Evolutionary conservation across 1,140 invertebrate genomes (phyloP), one percentile per base, ranked within the genome.

Genomic region (Bactericera cockerelli): DNA sequence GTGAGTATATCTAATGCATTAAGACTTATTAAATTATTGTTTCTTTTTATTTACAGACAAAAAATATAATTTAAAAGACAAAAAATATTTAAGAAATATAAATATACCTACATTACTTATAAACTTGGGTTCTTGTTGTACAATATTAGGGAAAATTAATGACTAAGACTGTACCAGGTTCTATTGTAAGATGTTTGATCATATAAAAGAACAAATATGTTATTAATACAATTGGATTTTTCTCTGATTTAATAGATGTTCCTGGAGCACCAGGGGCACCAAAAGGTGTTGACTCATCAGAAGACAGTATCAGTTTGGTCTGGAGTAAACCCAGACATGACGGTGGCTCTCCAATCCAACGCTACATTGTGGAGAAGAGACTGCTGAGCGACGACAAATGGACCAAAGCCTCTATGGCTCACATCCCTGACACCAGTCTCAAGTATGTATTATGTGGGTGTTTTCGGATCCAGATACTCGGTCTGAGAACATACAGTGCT

Each of bases 261-360:
- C 94, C 95, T 2, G 87, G 86, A 49, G 80, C 90, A 10, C 93
- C 93, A 59, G 92, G 93, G 38, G 79, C 81, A 33, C 94, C 94
- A 4, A 79, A 82, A 55, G 82, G 87, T 21, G 77, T 90, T 54
- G 91, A 92, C 61, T 89, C 89, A 0, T 86, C 86, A 3, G 90
- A 94, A 63, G 92, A 95, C 67, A 93, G 89, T 19, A 95, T 98
- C 67, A 94, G 91, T 0, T 82, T 98, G 58, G 80, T 81, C 3
- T 98, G 95, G 95, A 80, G 81, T 0, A 92, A 92, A 73, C 94
- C 95, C 14, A 80, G 89, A 63, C 86, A 90, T 67, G 93, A 97
- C 74, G 93, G 94, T 42, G 90, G 91, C 24, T 86, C 89, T 54
- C 87, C 87, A 1, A 90, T 95, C 65, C 88, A 84, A 2, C 88